phyloP scores from a whole-genome alignment of 2,797 vertebrate species.

The Xerus rutilus region DNA sequence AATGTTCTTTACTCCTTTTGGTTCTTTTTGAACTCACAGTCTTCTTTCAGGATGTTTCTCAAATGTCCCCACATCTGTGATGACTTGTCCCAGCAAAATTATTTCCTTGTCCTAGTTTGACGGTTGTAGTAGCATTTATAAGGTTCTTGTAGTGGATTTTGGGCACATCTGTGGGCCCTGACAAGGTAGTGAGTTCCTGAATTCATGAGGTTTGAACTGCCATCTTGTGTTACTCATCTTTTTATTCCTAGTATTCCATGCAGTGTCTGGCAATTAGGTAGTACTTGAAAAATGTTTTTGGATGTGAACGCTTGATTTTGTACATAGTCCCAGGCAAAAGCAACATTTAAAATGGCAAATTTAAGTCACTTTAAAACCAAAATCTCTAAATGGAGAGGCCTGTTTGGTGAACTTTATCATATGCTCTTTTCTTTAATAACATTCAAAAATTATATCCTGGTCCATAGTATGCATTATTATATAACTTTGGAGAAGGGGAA shows the following conservation, averaged over 20 bases:
- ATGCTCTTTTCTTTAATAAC: constrained; percentile 29
- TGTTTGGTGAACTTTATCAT: constrained; percentile 8
- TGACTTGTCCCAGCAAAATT: neutral
- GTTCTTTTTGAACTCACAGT: neutral
- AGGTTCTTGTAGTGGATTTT: neutral
- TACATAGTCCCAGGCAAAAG: constrained; percentile 13
- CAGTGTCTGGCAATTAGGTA: neutral
- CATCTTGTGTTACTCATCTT: neutral
- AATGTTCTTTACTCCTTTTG: constrained; percentile 40
- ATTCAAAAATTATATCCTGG: neutral
- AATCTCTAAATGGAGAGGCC: constrained; percentile 47
- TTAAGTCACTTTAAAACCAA: constrained; percentile 40
- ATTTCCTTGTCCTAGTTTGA: neutral
- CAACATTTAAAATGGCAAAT: constrained; percentile 39
- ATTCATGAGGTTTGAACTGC: neutral
- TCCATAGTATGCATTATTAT: constrained; percentile 3
- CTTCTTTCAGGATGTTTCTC: constrained; percentile 55
- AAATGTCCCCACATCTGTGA: constrained; percentile 25
- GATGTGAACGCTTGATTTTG: constrained; percentile 55
- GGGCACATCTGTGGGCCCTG: neutral
- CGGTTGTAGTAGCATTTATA: neutral
- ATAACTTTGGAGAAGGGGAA: neutral
- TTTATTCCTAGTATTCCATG: constrained; percentile 2
- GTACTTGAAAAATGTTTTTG: constrained; percentile 35
- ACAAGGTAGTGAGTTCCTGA: neutral